phyloP scores from a whole-genome alignment of 2,888 invertebrate genomes.

The Dryobotodes eremita region DNA sequence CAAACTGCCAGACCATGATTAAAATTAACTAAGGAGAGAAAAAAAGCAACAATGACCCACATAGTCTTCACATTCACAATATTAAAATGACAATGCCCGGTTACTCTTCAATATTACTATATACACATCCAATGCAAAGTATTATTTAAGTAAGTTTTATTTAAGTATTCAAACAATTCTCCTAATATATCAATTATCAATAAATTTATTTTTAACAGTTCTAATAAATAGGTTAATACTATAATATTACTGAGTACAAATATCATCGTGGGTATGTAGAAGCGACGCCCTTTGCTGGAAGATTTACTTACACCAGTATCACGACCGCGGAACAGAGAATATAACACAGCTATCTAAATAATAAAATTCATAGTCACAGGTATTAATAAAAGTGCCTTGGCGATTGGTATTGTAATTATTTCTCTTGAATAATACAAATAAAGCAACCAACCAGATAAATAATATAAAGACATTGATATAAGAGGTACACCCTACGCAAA shows the following conservation, averaged over 20 bases:
- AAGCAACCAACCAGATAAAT: constrained; percentile 13
- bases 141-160: too few relatives aligned
- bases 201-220: constrained; percentile 19
- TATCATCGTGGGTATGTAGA: constrained; percentile 35
- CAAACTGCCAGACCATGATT: too few relatives aligned
- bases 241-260: constrained; percentile 35
- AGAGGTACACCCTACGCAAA: constrained; percentile 30
- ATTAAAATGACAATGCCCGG: too few relatives aligned
- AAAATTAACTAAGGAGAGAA: too few relatives aligned
- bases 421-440: not conserved
- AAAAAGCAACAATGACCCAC: too few relatives aligned
- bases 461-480: constrained; percentile 15
- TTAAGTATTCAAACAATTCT: constrained; percentile 25
- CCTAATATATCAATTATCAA: constrained; percentile 29
- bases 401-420: constrained; percentile 16
- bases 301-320: not conserved
- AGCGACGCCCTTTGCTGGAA: constrained; percentile 4
- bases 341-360: constrained; percentile 31
- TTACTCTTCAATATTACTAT: constrained; percentile 30
- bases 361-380: constrained; percentile 32
- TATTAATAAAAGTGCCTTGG: constrained; percentile 21
- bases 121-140: constrained; percentile 32
- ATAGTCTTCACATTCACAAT: too few relatives aligned
- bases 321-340: constrained; percentile 5
- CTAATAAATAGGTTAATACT: constrained; percentile 13